Percentiles rank a stretch among this genome's conserved stretches.
Conservation (phyloP, 2,797 vertebrate genomes). For the Xenops minutus region DNA sequence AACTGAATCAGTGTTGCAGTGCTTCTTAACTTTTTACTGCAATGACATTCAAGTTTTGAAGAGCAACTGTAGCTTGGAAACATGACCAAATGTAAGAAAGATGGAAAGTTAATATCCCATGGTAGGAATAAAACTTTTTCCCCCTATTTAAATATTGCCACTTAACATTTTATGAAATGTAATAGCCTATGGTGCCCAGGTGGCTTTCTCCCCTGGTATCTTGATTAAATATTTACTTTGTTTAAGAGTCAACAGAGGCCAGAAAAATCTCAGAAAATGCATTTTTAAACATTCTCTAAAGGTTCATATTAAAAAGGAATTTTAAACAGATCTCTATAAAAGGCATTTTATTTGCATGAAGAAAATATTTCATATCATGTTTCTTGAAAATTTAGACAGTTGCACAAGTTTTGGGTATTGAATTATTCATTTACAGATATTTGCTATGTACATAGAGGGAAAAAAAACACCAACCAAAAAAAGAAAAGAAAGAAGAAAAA, state of each 20-base stretch:
- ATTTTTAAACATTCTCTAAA: slow-evolving; percentile 24
- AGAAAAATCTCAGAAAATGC: slow-evolving; percentile 10
- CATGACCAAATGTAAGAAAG: neutral
- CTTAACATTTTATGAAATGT: slow-evolving; percentile 20
- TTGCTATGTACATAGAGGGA: neutral
- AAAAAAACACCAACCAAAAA: fast-evolving
- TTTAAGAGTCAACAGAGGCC: slow-evolving; percentile 18
- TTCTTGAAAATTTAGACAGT: neutral
- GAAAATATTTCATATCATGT: neutral
- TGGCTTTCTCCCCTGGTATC: slow-evolving; percentile 4
- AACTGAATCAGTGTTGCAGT: neutral
- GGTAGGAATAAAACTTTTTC: neutral
- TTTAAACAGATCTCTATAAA: neutral
- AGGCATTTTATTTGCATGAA: neutral
- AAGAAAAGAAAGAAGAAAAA: neutral
- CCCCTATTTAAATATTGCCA: neutral
- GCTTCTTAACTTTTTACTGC: neutral
- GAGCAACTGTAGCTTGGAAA: neutral
- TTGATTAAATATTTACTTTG: slow-evolving; percentile 47
- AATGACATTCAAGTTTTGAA: neutral
- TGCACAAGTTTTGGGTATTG: neutral
- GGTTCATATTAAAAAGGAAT: neutral
- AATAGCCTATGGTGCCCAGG: neutral
- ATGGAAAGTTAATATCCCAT: neutral
- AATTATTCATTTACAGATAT: slow-evolving; percentile 20